Percentiles rank a stretch among this genome's conserved stretches.
Conservation (phyloP, 2,113 vertebrate species). For the Pogona vitticeps region DNA sequence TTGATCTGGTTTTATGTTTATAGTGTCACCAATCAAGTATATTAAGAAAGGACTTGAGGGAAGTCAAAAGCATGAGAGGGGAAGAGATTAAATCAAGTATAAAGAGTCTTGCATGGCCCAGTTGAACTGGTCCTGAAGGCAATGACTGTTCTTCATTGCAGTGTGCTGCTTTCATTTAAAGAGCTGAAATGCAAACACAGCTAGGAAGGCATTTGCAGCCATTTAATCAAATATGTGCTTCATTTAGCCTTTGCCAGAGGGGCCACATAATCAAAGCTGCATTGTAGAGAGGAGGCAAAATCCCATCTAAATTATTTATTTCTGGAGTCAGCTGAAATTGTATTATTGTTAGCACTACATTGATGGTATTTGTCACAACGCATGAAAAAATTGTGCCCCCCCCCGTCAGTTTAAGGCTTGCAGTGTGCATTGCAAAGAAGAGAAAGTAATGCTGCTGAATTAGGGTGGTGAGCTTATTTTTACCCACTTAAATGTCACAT, state of each 20-base stretch:
- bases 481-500: conserved; percentile 51
- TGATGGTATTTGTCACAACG: conserved; percentile 42
- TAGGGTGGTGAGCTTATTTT: background rate
- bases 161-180: background rate
- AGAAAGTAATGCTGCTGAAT: conserved; percentile 40
- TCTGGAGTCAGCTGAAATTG: conserved; percentile 34
- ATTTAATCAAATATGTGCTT: conserved; percentile 37
- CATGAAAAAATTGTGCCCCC: conserved; percentile 21
- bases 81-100: background rate
- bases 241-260: conserved; percentile 49
- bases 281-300: conserved; percentile 45
- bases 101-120: background rate
- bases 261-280: conserved; percentile 27
- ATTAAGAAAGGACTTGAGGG: background rate
- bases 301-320: conserved; percentile 58
- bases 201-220: conserved; percentile 36
- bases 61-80: background rate
- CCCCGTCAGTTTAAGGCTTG: background rate
- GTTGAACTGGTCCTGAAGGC: background rate
- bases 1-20: conserved; percentile 28
- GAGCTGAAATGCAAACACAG: conserved; percentile 4
- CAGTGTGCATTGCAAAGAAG: conserved; percentile 35
- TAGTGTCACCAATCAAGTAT: conserved; percentile 12
- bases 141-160: background rate
- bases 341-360: conserved; percentile 40